Evolutionary conservation across 2,888 invertebrate genomes (phyloP).

Genomic region (Thera britannica): DNA sequence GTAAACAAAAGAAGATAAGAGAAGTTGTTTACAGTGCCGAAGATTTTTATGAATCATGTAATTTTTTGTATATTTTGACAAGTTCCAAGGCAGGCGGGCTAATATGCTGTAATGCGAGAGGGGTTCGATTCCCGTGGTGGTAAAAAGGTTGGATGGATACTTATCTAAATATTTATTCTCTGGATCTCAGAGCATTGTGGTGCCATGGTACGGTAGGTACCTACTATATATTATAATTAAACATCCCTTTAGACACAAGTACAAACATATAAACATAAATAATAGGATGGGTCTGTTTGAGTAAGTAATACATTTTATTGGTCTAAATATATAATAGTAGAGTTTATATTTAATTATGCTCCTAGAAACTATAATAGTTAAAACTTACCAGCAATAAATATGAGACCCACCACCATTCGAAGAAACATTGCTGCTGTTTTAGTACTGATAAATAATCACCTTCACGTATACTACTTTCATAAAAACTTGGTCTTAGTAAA

Average conservation of each 20-base stretch:
- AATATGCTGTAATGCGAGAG: not conserved
- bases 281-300: too few species aligned
- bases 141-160: not conserved
- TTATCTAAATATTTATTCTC: too few species aligned
- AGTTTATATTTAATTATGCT: not conserved
- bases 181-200: too few species aligned
- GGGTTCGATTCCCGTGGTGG: not conserved
- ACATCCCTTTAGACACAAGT: too few species aligned
- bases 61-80: not conserved
- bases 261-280: too few species aligned
- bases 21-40: not conserved
- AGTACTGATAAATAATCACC: not conserved
- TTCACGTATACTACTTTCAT: not conserved
- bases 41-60: not conserved
- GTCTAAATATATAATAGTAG: too few species aligned
- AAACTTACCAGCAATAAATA: constrained; percentile 31
- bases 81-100: not conserved
- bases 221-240: too few species aligned
- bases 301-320: too few species aligned
- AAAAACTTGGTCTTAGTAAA: too few species aligned
- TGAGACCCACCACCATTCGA: constrained; percentile 15
- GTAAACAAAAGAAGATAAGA: not conserved
- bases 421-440: constrained; percentile 23
- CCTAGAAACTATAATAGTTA: too few species aligned
- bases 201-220: too few species aligned